phyloP scores from a whole-genome alignment of 1,140 invertebrate species.

The Drosophila nikananu region DNA sequence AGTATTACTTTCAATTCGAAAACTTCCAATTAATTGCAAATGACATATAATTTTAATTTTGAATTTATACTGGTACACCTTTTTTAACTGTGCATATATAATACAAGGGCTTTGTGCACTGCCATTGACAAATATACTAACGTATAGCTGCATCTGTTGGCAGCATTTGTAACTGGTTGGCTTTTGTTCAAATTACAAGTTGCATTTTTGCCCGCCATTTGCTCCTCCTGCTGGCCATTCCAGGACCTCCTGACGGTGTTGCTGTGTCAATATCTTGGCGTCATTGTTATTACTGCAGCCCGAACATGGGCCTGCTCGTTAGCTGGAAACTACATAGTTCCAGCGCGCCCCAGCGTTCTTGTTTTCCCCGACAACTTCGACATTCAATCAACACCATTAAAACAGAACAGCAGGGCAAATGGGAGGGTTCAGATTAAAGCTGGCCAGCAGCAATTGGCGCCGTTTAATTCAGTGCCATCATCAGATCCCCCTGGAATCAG shows the following conservation, averaged over 20 bases:
- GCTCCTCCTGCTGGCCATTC: constrained; percentile 33
- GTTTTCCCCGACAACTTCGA: constrained; percentile 32
- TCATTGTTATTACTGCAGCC: constrained; percentile 52
- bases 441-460: constrained; percentile 14
- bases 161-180: constrained; percentile 55
- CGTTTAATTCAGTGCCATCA: constrained; percentile 6
- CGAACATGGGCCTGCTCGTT: constrained; percentile 55
- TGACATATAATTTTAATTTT: too few species aligned
- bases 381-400: constrained; percentile 50
- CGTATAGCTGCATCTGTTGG: constrained; percentile 11
- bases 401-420: neutral
- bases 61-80: too few species aligned
- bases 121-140: neutral
- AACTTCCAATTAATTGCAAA: too few species aligned
- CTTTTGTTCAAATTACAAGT: constrained; percentile 68
- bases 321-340: constrained; percentile 41
- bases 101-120: neutral
- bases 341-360: constrained; percentile 15
- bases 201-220: constrained; percentile 56
- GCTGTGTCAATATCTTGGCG: constrained; percentile 57
- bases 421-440: constrained; percentile 20
- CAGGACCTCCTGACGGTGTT: constrained; percentile 32
- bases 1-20: too few species aligned
- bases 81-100: neutral
- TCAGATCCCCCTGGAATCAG: neutral